phyloP scores from a whole-genome alignment of 2,113 vertebrate genomes.

The Pangasianodon gigas region DNA sequence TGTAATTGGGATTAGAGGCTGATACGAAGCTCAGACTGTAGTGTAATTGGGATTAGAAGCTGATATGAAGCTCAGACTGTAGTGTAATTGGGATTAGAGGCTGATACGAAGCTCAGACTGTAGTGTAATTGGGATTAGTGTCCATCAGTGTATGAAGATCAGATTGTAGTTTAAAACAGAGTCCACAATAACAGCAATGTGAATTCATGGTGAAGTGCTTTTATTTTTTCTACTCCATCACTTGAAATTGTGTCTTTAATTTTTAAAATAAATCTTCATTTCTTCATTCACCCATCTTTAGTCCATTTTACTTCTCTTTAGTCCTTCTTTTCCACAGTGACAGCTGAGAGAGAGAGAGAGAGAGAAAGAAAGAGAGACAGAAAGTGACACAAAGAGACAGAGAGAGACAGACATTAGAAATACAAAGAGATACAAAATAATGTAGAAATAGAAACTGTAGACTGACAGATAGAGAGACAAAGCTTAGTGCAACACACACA shows the following conservation, averaged over 20 bases:
- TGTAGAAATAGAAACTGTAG: background rate
- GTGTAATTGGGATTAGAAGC: background rate
- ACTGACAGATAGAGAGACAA: background rate
- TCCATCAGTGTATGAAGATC: background rate
- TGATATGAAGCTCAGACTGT: background rate
- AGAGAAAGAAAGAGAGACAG: background rate
- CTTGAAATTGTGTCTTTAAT: background rate
- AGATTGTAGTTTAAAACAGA: background rate
- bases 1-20: background rate
- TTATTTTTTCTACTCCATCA: conserved; percentile 5
- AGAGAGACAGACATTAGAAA: background rate
- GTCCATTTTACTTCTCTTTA: background rate
- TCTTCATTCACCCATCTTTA: background rate
- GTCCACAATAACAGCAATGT: background rate
- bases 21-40: background rate
- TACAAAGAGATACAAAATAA: background rate
- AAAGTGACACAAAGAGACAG: background rate
- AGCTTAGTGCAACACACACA: background rate
- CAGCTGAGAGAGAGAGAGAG: conserved; percentile 6
- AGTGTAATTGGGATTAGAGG: background rate
- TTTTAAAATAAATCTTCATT: background rate
- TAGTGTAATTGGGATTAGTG: background rate
- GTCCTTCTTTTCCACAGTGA: conserved; percentile 41
- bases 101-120: background rate
- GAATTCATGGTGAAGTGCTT: background rate